These are phyloP conservation scores for Typhlichthys eigenmanni DNA, from an alignment of 2,797 vertebrate genomes.

Conservation along the genomic window DNA sequence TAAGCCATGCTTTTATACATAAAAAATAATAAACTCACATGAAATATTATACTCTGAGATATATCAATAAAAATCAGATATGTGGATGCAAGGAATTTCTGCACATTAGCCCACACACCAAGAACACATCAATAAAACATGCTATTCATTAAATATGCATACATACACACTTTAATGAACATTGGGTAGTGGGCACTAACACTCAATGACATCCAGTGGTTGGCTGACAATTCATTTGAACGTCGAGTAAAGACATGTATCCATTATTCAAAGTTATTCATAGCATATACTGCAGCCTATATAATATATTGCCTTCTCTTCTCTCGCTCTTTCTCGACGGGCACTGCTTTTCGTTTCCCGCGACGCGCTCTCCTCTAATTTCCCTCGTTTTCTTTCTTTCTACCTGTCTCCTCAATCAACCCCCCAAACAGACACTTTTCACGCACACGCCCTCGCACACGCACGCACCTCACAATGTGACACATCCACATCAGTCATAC, in stretches of 20 bases:
- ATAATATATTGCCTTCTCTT: background rate
- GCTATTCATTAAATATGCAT: conserved; percentile 70
- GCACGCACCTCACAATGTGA: conserved; percentile 55
- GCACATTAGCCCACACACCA: conserved; percentile 57
- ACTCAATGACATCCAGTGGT: conserved; percentile 61
- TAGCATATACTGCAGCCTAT: background rate
- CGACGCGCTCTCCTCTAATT: background rate
- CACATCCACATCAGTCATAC: conserved; percentile 80
- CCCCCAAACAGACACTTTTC: conserved; percentile 11
- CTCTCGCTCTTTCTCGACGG: background rate
- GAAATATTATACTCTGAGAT: conserved; percentile 59
- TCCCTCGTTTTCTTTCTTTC: background rate
- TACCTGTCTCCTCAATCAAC: background rate
- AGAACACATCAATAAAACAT: conserved; percentile 73
- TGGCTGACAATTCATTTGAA: conserved; percentile 74
- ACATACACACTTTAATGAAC: conserved; percentile 61
- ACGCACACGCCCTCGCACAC: conserved; percentile 11
- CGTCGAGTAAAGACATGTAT: conserved; percentile 60
- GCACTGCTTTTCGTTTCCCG: too few relatives aligned
- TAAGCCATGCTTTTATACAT: conserved; percentile 14
- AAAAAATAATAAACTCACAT: conserved; percentile 48
- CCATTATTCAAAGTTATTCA: conserved; percentile 74
- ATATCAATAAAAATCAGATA: conserved; percentile 66
- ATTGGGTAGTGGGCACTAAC: conserved; percentile 63
- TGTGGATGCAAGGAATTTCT: conserved; percentile 53